Evolutionary conservation across 1,140 invertebrate species (phyloP).

Genomic region (Piezodorus guildinii): DNA sequence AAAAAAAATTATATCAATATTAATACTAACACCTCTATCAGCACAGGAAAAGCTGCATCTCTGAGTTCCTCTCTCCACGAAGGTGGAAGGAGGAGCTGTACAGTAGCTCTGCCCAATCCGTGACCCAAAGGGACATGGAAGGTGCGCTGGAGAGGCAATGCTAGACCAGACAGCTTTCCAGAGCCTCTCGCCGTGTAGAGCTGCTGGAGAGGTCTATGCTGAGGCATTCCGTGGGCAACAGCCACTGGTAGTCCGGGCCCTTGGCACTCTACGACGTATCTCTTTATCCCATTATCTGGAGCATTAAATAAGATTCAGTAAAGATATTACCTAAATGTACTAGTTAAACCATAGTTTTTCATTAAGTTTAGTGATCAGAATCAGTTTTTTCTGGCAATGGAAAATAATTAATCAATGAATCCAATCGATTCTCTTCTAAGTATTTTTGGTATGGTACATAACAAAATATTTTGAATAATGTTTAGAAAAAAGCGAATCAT

Average conservation of each 20-base stretch:
- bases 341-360: no score
- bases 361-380: no score
- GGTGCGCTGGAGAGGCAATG: slow-evolving; percentile 57
- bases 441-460: no score
- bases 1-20: no score
- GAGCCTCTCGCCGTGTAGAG: slow-evolving; percentile 59
- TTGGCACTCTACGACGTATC: slow-evolving; percentile 66
- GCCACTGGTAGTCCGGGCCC: slow-evolving; percentile 66
- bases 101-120: slow-evolving; percentile 56
- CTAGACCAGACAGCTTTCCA: slow-evolving; percentile 50
- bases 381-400: no score
- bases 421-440: no score
- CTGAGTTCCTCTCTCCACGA: slow-evolving; percentile 71
- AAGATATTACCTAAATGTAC: neutral
- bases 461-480: no score
- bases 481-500: no score
- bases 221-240: slow-evolving; percentile 55
- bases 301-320: neutral
- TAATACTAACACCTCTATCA: slow-evolving; percentile 61
- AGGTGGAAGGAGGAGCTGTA: slow-evolving; percentile 65
- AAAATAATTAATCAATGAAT: no score
- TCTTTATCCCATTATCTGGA: slow-evolving; percentile 29
- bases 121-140: slow-evolving; percentile 67
- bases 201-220: slow-evolving; percentile 54
- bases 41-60: slow-evolving; percentile 70